Base-by-base conservation (phyloP, 2,113 vertebrate genomes). In the Spizaetus ornatus region DNA sequence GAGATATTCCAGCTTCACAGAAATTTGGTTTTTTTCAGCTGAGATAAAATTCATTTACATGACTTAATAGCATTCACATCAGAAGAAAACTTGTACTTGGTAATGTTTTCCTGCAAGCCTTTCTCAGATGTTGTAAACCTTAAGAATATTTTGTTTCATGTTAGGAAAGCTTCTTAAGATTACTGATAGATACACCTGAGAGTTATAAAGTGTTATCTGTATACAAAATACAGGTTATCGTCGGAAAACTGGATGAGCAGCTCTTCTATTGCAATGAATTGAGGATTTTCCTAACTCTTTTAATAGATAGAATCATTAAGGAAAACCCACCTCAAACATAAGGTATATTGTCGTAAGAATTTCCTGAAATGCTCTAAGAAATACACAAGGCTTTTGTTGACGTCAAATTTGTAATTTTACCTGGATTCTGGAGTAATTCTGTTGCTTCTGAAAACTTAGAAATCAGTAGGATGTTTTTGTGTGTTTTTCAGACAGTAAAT, bases 401-500 rank as follows among this genome's bases (percentile, higher is more conserved):
- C 59, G 42, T 48, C 1, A 47, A 16, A 48, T 78, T 73, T 78
- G 21, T 66, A 34, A 36, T 83, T 88, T 95, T 65, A 40, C 4
- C 16, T 88, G 25, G 52, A 62, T 71, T 94, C 86, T 52, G n/a
- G 92, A 81, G 27, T 78, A 48, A 72, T 67, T 90, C 22, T 2
- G 0, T 66, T 92, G 29, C n/a, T 84, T 90, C 73, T 92, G 61
- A 72, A 92, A 90, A 50, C 80, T 16, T 76, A 74, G 2, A 89
- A 83, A 23, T 43, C 13, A 38, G 1, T 62, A 31, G n/a, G n/a
- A 74, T 74, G 10, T 17, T 59, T 84, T 45, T 78, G 5, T 93
- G 9, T 86, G 22, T 92, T 86, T 95, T 98, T 50, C 96, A 99
- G 99, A 99, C 98, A 80, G 99, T 99, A 70, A 99, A 99, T 48